Evolutionary conservation across 2,888 invertebrate species (phyloP), one percentile per base, ranked within the genome.

Genomic region (Exocentrus adspersus): DNA sequence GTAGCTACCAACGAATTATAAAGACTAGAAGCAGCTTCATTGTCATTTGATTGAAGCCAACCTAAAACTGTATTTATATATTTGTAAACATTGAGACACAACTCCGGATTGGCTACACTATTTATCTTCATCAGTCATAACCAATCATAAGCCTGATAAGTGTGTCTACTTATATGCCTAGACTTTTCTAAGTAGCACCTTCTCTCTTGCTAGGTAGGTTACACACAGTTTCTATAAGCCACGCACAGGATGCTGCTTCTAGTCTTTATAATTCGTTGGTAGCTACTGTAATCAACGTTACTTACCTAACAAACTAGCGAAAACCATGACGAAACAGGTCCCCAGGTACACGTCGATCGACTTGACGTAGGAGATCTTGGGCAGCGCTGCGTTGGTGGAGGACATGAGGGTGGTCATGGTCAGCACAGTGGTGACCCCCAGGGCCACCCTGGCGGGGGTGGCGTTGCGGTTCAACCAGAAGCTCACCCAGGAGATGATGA

Each of bases 301-400:
- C 87, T 91, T 89, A 94, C 95, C 95, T 86, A 98, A 86, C 82
- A 98, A 87, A 84, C 96, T 96, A 78, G 97, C 97, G 88, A 97
- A 97, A 82, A 97, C 97, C 97, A 97, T 97, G 83, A 97, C 95
- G 93, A 97, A 97, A 87, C 96, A 97, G 80, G 96, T 97, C 80
- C 96, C 96, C 85, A 97, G 87, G 86, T 96, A 97, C 78, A 97
- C 96, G 86, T 97, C 97, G 84, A 97, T 97, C 77, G 95, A 95
- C 85, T 97, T 97, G 84, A 97, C 95, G 86, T 97, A 97, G 72
- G 96, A 96, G 82, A 97, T 97, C 87, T 98, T 96, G 77, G 98
- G 98, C 84, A 99, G 89, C 78, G 95, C 95, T 75, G 95, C 95
- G 83, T 96, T 96, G 77, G 95, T 96, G 78, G 95, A 95, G 77